Percentiles rank a stretch among this genome's conserved stretches.
phyloP scores from a whole-genome alignment of 2,113 vertebrate species.

The Hemiprocne comata region DNA sequence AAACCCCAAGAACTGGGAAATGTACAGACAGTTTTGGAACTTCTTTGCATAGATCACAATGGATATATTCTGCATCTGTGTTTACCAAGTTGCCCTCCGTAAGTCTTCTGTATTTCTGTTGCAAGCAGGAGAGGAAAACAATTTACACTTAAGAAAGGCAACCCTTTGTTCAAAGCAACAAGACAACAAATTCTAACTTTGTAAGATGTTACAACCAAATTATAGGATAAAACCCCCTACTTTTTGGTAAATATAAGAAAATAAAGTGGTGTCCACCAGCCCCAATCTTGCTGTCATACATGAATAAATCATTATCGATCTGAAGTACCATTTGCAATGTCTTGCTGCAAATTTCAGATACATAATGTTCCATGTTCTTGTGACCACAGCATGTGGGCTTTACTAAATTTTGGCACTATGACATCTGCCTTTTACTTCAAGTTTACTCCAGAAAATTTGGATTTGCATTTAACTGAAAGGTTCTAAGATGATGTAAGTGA shows the following conservation, averaged over 20 bases:
- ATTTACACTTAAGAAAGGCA: not conserved
- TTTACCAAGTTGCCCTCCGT: not conserved
- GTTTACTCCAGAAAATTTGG: not conserved
- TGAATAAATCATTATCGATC: not conserved
- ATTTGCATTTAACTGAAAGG: not conserved
- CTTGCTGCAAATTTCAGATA: not conserved
- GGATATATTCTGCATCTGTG: not conserved
- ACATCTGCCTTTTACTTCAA: not conserved
- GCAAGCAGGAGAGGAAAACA: not conserved
- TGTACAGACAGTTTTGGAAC: not conserved
- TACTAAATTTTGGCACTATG: not conserved
- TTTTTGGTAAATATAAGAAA: not conserved
- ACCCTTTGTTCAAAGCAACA: not conserved
- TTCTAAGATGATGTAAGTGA: not conserved
- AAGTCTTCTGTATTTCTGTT: not conserved
- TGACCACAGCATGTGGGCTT: not conserved
- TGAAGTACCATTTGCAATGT: not conserved
- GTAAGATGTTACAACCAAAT: not conserved
- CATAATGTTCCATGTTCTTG: not conserved
- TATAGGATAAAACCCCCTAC: fast-evolving
- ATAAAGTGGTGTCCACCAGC: not conserved
- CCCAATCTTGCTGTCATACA: not conserved
- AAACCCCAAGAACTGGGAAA: not conserved
- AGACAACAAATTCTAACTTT: not conserved
- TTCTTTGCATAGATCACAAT: not conserved